Evolutionary conservation across 2,888 invertebrate genomes (phyloP), one percentile per base, ranked within the genome.

Genomic region (Pardosa pseudoannulata): DNA sequence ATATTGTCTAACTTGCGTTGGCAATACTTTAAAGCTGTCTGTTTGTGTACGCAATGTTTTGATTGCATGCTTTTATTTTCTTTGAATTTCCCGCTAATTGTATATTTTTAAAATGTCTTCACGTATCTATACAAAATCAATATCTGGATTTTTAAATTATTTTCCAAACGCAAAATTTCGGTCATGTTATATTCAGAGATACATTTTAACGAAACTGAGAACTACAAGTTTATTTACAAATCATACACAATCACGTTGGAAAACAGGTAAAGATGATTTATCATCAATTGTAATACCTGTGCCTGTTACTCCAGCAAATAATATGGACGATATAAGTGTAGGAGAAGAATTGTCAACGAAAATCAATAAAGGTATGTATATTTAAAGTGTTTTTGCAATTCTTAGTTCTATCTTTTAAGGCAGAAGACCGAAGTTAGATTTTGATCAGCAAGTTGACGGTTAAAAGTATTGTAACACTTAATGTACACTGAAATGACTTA

Each of bases 271-370:
- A 71, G 79, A 79, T 28, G 79, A 88, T 67, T 29, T 83, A 28
- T 83, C 82, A 23, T 88, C 88, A 41, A 68, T 88, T 13, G 88
- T 89, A 29, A 81, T 89, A 23, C 89, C 90, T 50, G 94, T 96
- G 7, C 94, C 94, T n/a, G 89, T 91, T 5, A 90, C 90, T 13
- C 94, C 96, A 0, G 95, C 95, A 91, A 93, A 94, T 11, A 94
- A 93, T 91, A 92, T 94, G 13, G 95, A 96, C 91, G 95, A 96
- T 90, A 94, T 95, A 89, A 95, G 96, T 91, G 94, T 97, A 75
- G 98, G 98, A 31, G 95, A 94, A 75, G 98, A 98, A 71, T 39
- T 89, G 3, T 72, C 79, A 0, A 67, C 41, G 28, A 75, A 81
- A 79, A 72, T 89, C 27, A 79, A 88, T 68, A 85, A 75, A 88